Base-by-base conservation (phyloP, 2,113 vertebrate species). In the Seriola aureovittata region DNA sequence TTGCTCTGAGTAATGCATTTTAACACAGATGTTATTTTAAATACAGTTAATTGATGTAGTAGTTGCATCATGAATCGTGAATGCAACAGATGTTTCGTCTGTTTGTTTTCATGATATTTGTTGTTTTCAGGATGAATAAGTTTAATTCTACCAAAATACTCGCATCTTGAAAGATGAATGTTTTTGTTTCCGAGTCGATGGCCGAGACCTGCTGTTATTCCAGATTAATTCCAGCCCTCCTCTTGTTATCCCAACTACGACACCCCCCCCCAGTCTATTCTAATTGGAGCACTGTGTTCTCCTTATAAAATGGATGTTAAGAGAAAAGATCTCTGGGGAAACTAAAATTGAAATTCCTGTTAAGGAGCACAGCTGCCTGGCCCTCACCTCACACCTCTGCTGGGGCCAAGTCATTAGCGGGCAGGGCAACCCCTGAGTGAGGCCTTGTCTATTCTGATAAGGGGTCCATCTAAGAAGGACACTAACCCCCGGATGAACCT, bases 201-300 rank as follows among this genome's bases (percentile, higher is more conserved):
- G 54, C 36, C 71, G 8, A 5, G 58, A 14, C 44, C 52, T 74
- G 36, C 65, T 50, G 52, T 81, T 68, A 69, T 29, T 60, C 50
- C 23, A 77, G 42, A 55, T 71, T 34, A 59, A 72, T 72, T 72
- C 71, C 72, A 64, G 6, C 29, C 44, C 38, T 73, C 42, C 59
- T 72, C 81, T 84, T 87, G 86, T 86, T 85, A 87, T 85, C 77
- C 65, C 58, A 60, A 62, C 79, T 68, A 16, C 62, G 0, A 29
- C 23, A 75, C 81, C 71, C 67, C 87, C 82, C 82, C 32, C 8
- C 77, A 85, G 84, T 66, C 10, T 46, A 1, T 54, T 85, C 64
- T 91, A 94, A 92, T 90, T 93, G 88, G 89, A 90, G 81, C 90
- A 71, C 74, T 29, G 48, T 80, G 84, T 84, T 92, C 91, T 83